Evolutionary conservation across 2,113 vertebrate genomes (phyloP), one percentile per base, ranked within the genome.

Genomic region (Chaetodon auriga): DNA sequence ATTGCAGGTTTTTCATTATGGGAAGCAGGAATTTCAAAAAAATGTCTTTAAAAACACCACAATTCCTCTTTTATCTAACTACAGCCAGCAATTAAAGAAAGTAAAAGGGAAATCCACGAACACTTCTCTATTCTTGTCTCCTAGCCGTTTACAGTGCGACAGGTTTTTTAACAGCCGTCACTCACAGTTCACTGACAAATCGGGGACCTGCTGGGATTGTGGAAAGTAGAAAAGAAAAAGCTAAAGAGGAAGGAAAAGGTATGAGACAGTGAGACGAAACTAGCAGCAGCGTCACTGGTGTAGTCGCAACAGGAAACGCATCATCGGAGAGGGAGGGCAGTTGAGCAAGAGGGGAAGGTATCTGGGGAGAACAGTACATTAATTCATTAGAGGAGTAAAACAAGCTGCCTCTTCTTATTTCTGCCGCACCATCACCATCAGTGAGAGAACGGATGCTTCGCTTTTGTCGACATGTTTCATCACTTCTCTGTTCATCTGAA

Each of bases 231-330:
- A 84, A 81, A 68, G 19, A 83, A 74, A 45, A 64, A 2, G 8
- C 1, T 78, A 90, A 91, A 84, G 54, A 57, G 83, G 85, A 91
- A 89, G 82, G 23, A 45, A 70, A 78, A 41, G 38, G 38, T 5
- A 41, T 18, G 53, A 16, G 66, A 80, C 64, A 71, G n/a, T 7
- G 21, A 72, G 58, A 73, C 5, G 54, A 85, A 87, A 68, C 64
- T 35, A 16, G 38, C 35, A 16, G 38, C 35, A 55, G 36, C 85
- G 64, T 90, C 84, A 79, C 63, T 19, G 58, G 63, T 53, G 13
- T 12, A 25, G 46, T 61, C 57, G 65, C 36, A 83, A 65, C 86
- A 91, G 93, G 90, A 93, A 91, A 72, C 1, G 7, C 49, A 19
- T 84, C 83, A 85, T 58, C 4, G 21, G 23, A 54, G 53, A 15